phyloP scores from a whole-genome alignment of 2,888 invertebrate species.

The Drosophila niveifrons region DNA sequence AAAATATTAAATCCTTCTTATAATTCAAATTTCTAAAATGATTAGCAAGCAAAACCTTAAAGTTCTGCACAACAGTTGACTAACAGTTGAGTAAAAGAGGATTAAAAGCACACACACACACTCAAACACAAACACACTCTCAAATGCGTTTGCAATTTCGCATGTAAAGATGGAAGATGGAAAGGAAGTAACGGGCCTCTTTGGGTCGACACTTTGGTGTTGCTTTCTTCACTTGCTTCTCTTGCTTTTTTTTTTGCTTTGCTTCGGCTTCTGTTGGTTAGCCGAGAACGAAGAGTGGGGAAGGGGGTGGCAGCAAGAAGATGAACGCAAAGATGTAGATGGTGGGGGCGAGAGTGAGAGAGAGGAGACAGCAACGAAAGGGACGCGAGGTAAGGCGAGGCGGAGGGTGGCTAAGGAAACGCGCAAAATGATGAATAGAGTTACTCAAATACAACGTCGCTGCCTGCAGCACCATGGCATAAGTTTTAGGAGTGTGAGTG shows the following conservation, averaged over 20 bases:
- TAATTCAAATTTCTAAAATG: too few relatives aligned
- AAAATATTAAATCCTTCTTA: too few relatives aligned
- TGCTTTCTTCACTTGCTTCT: not conserved
- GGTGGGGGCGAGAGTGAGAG: not conserved
- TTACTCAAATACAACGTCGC: constrained; percentile 70
- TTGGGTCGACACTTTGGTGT: not conserved
- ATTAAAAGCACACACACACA: too few relatives aligned
- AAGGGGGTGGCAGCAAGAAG: not conserved
- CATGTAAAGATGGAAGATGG: too few relatives aligned
- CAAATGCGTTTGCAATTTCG: too few relatives aligned
- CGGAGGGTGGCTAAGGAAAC: constrained; percentile 50
- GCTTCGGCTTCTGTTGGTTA: constrained; percentile 46
- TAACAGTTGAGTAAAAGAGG: too few relatives aligned
- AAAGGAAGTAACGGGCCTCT: not conserved
- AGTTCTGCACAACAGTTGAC: too few relatives aligned
- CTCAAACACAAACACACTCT: too few relatives aligned
- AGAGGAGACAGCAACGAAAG: not conserved
- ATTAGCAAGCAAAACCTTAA: too few relatives aligned
- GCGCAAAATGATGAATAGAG: constrained; percentile 79
- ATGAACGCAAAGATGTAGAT: not conserved
- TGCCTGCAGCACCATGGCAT: constrained; percentile 21
- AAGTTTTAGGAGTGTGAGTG: constrained; percentile 6
- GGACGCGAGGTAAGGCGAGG: not conserved
- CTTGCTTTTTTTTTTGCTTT: not conserved
- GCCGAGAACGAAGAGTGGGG: constrained; percentile 35